Percentiles rank a stretch among this genome's conserved stretches.
phyloP scores from a whole-genome alignment of 1,140 invertebrate species.

The Caerostris darwini region DNA sequence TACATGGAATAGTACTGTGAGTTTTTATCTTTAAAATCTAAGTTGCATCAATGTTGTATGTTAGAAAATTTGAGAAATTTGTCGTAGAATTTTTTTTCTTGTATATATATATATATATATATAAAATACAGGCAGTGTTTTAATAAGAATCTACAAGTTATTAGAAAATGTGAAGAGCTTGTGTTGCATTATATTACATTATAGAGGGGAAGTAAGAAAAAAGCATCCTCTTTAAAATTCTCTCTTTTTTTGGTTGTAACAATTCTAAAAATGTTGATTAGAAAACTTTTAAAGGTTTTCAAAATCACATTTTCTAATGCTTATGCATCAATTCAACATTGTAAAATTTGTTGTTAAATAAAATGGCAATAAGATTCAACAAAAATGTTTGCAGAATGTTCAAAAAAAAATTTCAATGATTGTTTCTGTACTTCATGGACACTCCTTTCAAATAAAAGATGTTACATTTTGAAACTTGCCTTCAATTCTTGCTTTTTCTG shows the following conservation, averaged over 20 bases:
- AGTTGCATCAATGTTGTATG: neutral
- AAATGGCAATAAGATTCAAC: neutral
- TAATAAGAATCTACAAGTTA: neutral
- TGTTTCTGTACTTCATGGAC: neutral
- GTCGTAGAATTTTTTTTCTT: neutral
- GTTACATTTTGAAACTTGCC: conserved; percentile 13
- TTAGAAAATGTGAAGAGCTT: conserved; percentile 12
- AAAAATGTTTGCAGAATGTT: neutral
- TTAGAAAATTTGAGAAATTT: neutral
- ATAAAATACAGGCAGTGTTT: neutral
- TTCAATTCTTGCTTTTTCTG: neutral
- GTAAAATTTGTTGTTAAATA: neutral
- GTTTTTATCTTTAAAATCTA: neutral
- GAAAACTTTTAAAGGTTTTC: neutral
- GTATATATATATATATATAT: neutral
- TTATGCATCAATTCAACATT: neutral
- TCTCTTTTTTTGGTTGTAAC: too few relatives aligned
- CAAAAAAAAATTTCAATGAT: neutral
- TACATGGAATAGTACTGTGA: neutral
- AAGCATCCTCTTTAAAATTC: too few relatives aligned
- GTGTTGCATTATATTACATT: neutral
- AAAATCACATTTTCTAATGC: conserved; percentile 8
- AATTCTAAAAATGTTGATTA: neutral
- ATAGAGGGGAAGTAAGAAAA: neutral
- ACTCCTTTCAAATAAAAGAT: neutral